Evolutionary conservation across 2,113 vertebrate genomes (phyloP), one percentile per base, ranked within the genome.

Genomic region (Lophura nycthemera): DNA sequence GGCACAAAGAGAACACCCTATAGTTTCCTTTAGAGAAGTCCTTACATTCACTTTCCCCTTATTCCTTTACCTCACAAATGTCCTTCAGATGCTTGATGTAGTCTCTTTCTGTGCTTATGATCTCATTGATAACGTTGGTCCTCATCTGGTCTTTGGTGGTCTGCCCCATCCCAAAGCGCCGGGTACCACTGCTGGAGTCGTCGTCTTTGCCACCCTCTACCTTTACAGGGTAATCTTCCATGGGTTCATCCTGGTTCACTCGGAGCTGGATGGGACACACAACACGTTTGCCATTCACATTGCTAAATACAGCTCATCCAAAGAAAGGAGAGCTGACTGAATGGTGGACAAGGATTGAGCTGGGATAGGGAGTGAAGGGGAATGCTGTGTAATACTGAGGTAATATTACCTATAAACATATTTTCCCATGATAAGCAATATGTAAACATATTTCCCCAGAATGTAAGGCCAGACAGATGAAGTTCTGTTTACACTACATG

Each of bases 51-150:
- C 38, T 80, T 66, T 34, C 60, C 47, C 36, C 21, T 60, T 52
- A 30, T 42, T 61, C 57, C 0, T 0, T 97, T 94, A 99, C 99
- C 99, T 99, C 99, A 93, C 99, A 99, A 84, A 99, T 99, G 97
- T 99, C 99, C n/a, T 99, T 99, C 89, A 99, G 97, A 85, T 99
- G 99, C 95, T 99, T 99, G 97, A 99, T 99, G 97, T 99, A 99
- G 97, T 99, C 99, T 47, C 98, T 98, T 96, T 99, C 99, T 1
- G 99, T 99, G 97, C 98, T 99, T 96, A 99, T 98, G 96, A 99
- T 99, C 97, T 99, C 99, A 8, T 99, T 99, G 96, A 99, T 99
- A 89, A 99, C 99, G 0, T 99, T 99, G 93, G 99, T 98, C 85
- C 99, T 98, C 99, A 99, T 99, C 92, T 99, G 99, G 83, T 99